These are phyloP conservation scores for Drosophila sechellia DNA, from an alignment of 1,140 invertebrate genomes.

Conservation along the genomic window DNA sequence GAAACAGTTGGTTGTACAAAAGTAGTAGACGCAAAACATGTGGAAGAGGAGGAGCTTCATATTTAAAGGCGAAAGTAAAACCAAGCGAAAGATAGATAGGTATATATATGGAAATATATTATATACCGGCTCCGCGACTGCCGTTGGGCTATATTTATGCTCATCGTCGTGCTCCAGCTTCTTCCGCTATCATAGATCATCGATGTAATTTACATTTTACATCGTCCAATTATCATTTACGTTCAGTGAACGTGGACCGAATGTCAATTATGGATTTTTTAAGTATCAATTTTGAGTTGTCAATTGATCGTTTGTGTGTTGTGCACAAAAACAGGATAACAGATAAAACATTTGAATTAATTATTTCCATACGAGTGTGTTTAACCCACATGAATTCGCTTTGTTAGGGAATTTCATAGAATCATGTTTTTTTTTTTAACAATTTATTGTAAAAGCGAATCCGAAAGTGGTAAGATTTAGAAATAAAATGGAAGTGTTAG, in stretches of 20 bases:
- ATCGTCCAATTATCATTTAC: slow-evolving; percentile 5
- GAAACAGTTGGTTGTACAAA: slow-evolving; percentile 27
- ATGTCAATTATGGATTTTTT: slow-evolving; percentile 8
- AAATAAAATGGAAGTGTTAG: neutral
- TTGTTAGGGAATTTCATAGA: neutral
- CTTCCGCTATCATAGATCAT: slow-evolving; percentile 73
- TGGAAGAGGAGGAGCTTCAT: slow-evolving; percentile 46
- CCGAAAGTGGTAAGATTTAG: neutral
- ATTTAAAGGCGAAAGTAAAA: slow-evolving; percentile 61
- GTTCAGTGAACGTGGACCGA: too few relatives aligned
- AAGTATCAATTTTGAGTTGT: slow-evolving; percentile 10
- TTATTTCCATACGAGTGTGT: slow-evolving; percentile 24
- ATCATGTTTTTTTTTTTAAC: too few relatives aligned
- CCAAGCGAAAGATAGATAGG: slow-evolving; percentile 64
- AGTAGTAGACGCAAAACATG: slow-evolving; percentile 42
- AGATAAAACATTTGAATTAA: slow-evolving; percentile 44
- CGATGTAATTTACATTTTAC: slow-evolving; percentile 26
- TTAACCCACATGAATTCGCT: neutral
- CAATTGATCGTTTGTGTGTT: slow-evolving; percentile 37
- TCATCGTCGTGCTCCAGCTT: slow-evolving; percentile 78
- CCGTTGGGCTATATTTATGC: slow-evolving; percentile 87
- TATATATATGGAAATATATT: slow-evolving; percentile 59
- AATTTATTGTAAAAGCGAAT: neutral
- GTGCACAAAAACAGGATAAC: slow-evolving; percentile 51
- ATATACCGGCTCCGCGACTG: slow-evolving; percentile 87